Evolutionary conservation across 2,888 invertebrate genomes (phyloP).

Genomic region (Boloria euphrosyne): DNA sequence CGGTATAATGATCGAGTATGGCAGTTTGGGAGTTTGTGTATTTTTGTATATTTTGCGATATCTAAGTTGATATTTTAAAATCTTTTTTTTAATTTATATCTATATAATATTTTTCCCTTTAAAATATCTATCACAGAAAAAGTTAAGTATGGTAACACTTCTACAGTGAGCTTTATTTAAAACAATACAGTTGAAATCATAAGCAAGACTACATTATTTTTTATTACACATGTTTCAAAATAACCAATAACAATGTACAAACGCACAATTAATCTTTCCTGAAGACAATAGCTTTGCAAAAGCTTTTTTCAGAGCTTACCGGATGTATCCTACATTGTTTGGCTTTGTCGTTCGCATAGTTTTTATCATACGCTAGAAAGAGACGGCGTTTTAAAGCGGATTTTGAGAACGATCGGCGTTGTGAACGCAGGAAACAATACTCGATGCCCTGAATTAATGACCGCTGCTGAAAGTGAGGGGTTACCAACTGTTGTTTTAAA

Average conservation of each 20-base stretch:
- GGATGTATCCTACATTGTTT: slow-evolving; percentile 53
- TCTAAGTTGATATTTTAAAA: too few relatives aligned
- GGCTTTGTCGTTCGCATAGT: slow-evolving; percentile 48
- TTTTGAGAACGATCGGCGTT: slow-evolving; percentile 70
- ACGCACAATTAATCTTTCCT: slow-evolving; percentile 48
- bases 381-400: slow-evolving; percentile 64
- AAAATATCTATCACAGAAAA: too few relatives aligned
- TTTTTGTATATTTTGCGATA: too few relatives aligned
- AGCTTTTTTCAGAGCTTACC: slow-evolving; percentile 73
- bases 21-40: too few relatives aligned
- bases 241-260: slow-evolving; percentile 48
- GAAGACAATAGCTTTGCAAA: slow-evolving; percentile 55
- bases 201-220: background rate
- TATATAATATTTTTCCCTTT: too few relatives aligned
- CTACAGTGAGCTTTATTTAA: too few relatives aligned
- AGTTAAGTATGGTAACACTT: too few relatives aligned
- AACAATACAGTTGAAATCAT: background rate
- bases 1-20: too few relatives aligned
- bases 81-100: too few relatives aligned
- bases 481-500: slow-evolving; percentile 39
- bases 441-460: slow-evolving; percentile 79
- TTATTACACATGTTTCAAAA: slow-evolving; percentile 39
- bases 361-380: slow-evolving; percentile 44
- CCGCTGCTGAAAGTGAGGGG: slow-evolving; percentile 59
- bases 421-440: slow-evolving; percentile 78